A percentile compares a stretch with the other conserved stretches of the same genome.
Evolutionary conservation across 1,140 invertebrate genomes (phyloP).

Genomic region (Drosophila sp.): DNA sequence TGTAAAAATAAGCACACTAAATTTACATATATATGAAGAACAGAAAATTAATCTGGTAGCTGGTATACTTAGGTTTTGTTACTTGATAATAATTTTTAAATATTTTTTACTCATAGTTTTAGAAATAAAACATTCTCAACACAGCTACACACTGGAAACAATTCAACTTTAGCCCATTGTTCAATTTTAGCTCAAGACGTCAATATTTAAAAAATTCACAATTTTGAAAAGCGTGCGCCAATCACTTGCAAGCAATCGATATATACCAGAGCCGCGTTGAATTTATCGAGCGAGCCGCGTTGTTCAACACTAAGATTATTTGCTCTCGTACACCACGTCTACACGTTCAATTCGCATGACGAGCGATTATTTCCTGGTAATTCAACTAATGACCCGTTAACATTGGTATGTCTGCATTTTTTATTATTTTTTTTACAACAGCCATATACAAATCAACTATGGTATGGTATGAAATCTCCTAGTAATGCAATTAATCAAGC

Average conservation of each 20-base stretch:
- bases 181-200: neutral
- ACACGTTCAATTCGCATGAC: conserved; percentile 24
- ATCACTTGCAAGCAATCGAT: conserved; percentile 1
- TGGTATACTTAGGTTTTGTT: neutral
- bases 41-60: neutral
- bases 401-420: neutral
- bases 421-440: neutral
- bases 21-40: no score
- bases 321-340: neutral
- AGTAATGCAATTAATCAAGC: neutral
- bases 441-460: neutral
- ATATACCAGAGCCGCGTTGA: neutral
- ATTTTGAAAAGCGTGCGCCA: conserved; percentile 24
- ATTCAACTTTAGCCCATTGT: conserved; percentile 25
- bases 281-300: conserved; percentile 3
- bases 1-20: no score
- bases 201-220: neutral
- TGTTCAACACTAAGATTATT: neutral
- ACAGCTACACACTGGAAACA: conserved; percentile 6
- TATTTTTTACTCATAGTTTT: neutral
- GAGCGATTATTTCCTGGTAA: neutral
- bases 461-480: neutral
- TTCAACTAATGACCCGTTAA: neutral
- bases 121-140: conserved; percentile 8
- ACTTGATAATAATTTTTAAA: neutral